Evolutionary conservation across 2,797 vertebrate genomes (phyloP).

Genomic region (Simalia tracyae): DNA sequence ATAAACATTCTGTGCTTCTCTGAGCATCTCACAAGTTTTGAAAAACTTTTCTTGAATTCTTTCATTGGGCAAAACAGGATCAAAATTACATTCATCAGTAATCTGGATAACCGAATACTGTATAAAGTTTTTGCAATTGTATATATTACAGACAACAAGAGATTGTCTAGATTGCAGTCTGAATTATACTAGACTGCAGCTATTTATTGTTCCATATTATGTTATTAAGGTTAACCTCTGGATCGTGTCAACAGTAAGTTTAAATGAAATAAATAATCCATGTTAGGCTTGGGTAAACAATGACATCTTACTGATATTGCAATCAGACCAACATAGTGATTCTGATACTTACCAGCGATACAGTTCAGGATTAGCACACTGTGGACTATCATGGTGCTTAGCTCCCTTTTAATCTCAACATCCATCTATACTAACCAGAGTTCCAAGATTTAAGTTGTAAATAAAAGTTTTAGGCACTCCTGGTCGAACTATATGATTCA

Average conservation of each 20-base stretch:
- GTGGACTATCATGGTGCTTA: neutral
- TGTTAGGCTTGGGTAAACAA: neutral
- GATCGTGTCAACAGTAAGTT: neutral
- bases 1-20: neutral
- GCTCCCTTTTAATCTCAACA: neutral
- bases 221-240: neutral
- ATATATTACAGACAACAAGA: neutral
- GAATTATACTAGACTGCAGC: neutral
- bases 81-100: neutral
- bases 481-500: neutral
- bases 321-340: neutral
- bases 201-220: neutral
- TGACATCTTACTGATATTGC: neutral
- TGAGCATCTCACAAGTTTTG: neutral
- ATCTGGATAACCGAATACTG: neutral
- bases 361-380: neutral
- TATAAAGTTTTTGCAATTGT: neutral
- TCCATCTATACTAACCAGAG: neutral
- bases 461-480: neutral
- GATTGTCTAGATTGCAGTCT: neutral
- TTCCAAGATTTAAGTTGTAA: neutral
- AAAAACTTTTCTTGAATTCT: neutral
- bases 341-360: neutral
- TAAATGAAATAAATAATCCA: constrained; percentile 10
- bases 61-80: neutral